Evolutionary conservation across 2,888 invertebrate species (phyloP), one percentile per base, ranked within the genome.

Genomic region (Hirtodrosophila alboralis): DNA sequence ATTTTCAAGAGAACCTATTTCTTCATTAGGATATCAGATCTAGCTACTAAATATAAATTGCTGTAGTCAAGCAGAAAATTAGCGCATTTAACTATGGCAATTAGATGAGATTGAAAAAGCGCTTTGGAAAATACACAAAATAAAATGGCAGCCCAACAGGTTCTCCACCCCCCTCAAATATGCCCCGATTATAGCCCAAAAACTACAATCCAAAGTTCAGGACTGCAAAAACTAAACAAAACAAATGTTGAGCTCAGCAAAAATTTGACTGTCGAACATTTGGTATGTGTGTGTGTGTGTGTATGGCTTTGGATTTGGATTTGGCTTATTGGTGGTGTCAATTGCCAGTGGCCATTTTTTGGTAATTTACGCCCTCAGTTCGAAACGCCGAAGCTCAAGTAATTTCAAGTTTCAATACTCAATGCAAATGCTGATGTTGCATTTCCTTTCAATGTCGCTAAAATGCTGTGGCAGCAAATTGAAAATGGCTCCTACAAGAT

Each of bases 341-440:
- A 85, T 84, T 84, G 78, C 78, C 84, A 79, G 69, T 84, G 84
- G 78, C 75, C 76, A 84, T 75, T 77, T 77, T 78, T 80, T 61
- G 83, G 79, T 84, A 79, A 79, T 79, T 79, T 85, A 78, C 83
- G 83, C 78, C 59, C 56, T 34, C 60, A 28, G 33, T 38, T 28
- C 21, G 36, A 16, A 14, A 9, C 34, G 51, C 26, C 21, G 38
- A 37, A 41, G 34, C 54, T 56, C 33, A 78, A 81, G 85, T 83
- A 85, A 84, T 84, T 79, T 78, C 84, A 71, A 78, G 77, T 66
- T 62, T 65, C 64, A 43, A 65, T 43, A 66, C 57, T 75, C 58
- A 84, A 77, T 78, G 80, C 80, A 87, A 87, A 76, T 75, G 85
- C 87, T 86, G 85, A 85, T 75, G 73, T 36, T 87, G 85, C 85